These are phyloP conservation scores for Leucophenga montana DNA, from an alignment of 2,888 invertebrate genomes.

Conservation along the genomic window DNA sequence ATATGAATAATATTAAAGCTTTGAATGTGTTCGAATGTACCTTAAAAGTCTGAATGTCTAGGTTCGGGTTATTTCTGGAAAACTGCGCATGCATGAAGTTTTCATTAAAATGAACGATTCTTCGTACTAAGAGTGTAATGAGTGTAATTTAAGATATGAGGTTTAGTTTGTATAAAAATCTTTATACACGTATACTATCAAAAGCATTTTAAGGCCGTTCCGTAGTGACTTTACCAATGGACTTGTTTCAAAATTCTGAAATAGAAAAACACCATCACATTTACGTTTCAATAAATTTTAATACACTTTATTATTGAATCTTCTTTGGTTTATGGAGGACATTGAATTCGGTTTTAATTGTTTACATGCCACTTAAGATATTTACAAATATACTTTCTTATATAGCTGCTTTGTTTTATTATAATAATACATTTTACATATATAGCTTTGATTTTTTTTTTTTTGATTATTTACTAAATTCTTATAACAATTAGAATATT, in stretches of 20 bases:
- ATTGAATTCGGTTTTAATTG: slow-evolving; percentile 54
- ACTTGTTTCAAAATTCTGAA: neutral
- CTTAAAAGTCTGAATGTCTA: too few relatives aligned
- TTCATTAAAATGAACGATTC: too few relatives aligned
- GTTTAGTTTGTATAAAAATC: too few relatives aligned
- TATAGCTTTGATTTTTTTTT: neutral
- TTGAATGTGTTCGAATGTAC: too few relatives aligned
- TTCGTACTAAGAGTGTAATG: too few relatives aligned
- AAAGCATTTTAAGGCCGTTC: neutral
- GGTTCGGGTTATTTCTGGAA: too few relatives aligned
- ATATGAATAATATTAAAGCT: too few relatives aligned
- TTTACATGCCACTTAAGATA: slow-evolving; percentile 43
- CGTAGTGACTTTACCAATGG: neutral
- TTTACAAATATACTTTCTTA: slow-evolving; percentile 56
- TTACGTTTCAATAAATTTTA: slow-evolving; percentile 23
- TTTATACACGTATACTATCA: too few relatives aligned
- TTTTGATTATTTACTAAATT: slow-evolving; percentile 3
- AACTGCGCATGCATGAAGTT: too few relatives aligned
- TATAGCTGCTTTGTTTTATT: slow-evolving; percentile 2
- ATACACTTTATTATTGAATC: slow-evolving; percentile 36
- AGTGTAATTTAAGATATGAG: too few relatives aligned
- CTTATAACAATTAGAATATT: neutral
- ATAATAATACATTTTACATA: slow-evolving; percentile 21
- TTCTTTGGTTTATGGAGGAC: slow-evolving; percentile 52
- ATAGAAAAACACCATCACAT: neutral